Evolutionary conservation across 2,888 invertebrate genomes (phyloP).

Genomic region (Sycophila texana): DNA sequence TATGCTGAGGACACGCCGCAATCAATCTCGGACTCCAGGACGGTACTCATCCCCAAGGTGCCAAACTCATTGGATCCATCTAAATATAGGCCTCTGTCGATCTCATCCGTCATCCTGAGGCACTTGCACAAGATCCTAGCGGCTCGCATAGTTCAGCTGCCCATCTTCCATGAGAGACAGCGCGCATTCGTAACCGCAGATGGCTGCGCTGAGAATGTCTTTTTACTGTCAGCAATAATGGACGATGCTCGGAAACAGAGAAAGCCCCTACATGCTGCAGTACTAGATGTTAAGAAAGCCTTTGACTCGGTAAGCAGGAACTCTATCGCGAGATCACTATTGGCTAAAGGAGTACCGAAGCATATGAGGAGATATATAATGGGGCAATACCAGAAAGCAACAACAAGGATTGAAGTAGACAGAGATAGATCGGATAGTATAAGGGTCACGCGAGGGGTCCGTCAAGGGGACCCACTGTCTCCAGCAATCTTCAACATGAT

Average conservation of each 20-base stretch:
- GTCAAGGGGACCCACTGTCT: slow-evolving; percentile 58
- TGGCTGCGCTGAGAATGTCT: slow-evolving; percentile 67
- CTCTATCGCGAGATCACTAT: not conserved
- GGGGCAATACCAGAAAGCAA: not conserved
- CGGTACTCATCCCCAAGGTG: slow-evolving; percentile 56
- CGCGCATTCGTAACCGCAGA: slow-evolving; percentile 57
- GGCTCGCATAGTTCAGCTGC: not conserved
- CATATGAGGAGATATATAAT: not conserved
- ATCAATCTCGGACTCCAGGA: slow-evolving; percentile 32
- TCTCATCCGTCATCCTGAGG: slow-evolving; percentile 52
- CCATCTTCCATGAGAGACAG: slow-evolving; percentile 46
- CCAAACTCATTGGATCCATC: slow-evolving; percentile 7
- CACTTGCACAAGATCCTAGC: slow-evolving; percentile 52
- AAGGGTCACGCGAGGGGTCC: slow-evolving; percentile 35
- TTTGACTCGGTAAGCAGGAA: slow-evolving; percentile 20
- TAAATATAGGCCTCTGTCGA: slow-evolving; percentile 45
- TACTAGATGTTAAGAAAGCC: slow-evolving; percentile 53
- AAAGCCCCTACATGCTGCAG: slow-evolving; percentile 49
- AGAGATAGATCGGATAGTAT: not conserved
- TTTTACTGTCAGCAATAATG: slow-evolving; percentile 62
- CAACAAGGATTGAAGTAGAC: not conserved
- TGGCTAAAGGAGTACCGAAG: not conserved
- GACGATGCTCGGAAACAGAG: not conserved
- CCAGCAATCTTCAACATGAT: slow-evolving; percentile 57
- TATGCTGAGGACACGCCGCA: not conserved